These are phyloP conservation scores for Acrocephalus scirpaceus DNA, from an alignment of 2,797 vertebrate genomes.

Conservation along the genomic window DNA sequence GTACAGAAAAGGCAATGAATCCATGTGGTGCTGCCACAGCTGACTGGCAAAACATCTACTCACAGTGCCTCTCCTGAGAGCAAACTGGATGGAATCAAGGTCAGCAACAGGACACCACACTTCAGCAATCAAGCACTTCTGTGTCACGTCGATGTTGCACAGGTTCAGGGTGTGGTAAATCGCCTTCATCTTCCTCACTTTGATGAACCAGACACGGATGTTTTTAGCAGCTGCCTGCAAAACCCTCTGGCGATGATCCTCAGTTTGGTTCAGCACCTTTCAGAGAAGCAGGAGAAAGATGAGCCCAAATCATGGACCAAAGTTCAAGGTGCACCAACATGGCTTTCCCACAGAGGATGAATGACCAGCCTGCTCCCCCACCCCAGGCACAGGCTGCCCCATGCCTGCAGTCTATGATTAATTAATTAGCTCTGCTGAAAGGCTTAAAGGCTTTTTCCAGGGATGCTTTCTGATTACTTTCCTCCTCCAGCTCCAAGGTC, in stretches of 20 bases:
- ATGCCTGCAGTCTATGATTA: rapidly evolving
- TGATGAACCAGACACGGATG: conserved; percentile 97
- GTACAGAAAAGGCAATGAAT: background rate
- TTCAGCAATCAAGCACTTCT: conserved; percentile 98
- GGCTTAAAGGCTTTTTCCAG: background rate
- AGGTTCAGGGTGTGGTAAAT: conserved; percentile 98
- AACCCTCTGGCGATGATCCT: conserved; percentile 96
- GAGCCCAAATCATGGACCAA: background rate
- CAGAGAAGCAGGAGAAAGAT: background rate
- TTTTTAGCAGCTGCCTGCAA: conserved; percentile 95
- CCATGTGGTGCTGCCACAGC: background rate
- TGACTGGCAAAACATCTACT: conserved; percentile 61
- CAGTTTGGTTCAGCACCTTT: conserved; percentile 97
- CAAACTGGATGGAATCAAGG: conserved; percentile 97
- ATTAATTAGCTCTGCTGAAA: background rate
- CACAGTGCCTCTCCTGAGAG: conserved; percentile 94
- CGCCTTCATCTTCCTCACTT: conserved; percentile 99
- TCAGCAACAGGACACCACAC: conserved; percentile 97
- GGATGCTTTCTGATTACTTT: background rate
- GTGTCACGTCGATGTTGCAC: conserved; percentile 98
- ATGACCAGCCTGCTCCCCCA: background rate
- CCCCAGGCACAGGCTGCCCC: background rate
- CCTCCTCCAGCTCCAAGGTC: background rate
- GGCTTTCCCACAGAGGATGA: background rate
- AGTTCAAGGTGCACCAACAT: background rate